Base-by-base conservation (phyloP, 2,797 vertebrate species). In the Moxostoma hubbsi region DNA sequence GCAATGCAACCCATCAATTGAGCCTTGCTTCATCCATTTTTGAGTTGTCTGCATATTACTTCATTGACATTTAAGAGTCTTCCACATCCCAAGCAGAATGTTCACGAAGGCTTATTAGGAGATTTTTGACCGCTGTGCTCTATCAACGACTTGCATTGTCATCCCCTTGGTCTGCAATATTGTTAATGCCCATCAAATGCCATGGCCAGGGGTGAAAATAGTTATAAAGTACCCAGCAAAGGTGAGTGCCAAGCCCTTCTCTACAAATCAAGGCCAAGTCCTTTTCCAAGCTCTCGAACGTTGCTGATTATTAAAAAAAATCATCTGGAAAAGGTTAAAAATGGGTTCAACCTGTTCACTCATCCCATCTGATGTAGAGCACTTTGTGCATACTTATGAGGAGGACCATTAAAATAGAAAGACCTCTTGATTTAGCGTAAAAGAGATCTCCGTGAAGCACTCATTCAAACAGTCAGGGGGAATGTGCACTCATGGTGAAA, bases 291-390 rank as follows among this genome's bases (percentile, higher is more conserved):
- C 70, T 77, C 77, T 78, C 70, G 50, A 63, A 71, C 11, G 11
- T 24, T 47, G 43, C 16, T 1, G 9, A 71, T 70, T 43, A 49
- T 9, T 10, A 74, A 79, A 83, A 24, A 75, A 80, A 67, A 50
- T 67, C 46, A 53, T 45, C 36, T 58, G 64, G 77, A 81, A 79
- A 88, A 90, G 87, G 90, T 83, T 24, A 82, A 90, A 88, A 87
- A 90, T 87, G 90, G 88, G 86, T 92, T 93, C 86, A 93, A 89
- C 89, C 89, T 91, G 91, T 90, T 88, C 91, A 90, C 92, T 92
- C 85, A 91, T 90, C 83, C 89, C 87, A 86, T 79, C 84, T 87
- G 85, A 90, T 90, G 82, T 88, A 77, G 82, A 88, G 86, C 79
- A 80, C 70, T 84, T 7, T 45, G 80, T 79, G 65, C n/a, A 78